Conservation (phyloP, 2,797 vertebrate species). For the Leucoraja ocellata region DNA sequence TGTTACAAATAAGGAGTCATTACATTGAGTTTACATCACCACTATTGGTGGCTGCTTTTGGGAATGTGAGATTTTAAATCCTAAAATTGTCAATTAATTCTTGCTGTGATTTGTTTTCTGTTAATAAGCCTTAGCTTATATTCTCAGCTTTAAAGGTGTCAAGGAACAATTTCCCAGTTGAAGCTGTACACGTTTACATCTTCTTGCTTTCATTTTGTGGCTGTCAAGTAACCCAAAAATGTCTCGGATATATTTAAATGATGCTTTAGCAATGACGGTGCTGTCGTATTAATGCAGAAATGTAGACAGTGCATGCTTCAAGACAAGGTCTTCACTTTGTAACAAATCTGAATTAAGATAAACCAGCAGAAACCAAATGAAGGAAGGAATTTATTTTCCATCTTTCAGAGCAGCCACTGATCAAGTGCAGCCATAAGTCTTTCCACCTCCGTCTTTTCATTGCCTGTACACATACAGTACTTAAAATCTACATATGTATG, state of each 20-base stretch:
- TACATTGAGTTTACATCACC: background rate
- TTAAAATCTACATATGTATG: background rate
- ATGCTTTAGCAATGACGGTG: background rate
- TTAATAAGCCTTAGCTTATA: slow-evolving; percentile 39
- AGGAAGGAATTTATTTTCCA: background rate
- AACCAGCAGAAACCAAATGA: background rate
- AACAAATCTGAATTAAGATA: background rate
- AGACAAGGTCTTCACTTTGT: background rate
- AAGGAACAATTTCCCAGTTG: slow-evolving; percentile 41
- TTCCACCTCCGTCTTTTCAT: background rate
- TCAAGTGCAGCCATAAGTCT: background rate
- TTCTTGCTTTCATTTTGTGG: slow-evolving; percentile 44
- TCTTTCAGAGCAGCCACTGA: background rate
- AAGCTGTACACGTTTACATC: slow-evolving; percentile 46
- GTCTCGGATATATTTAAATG: slow-evolving; percentile 40
- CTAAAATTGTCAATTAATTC: slow-evolving; percentile 49
- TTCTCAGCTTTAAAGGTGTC: slow-evolving; percentile 33
- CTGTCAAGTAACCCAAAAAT: slow-evolving; percentile 46
- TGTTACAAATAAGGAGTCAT: background rate
- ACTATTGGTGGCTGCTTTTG: slow-evolving; percentile 2
- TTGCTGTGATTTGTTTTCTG: slow-evolving; percentile 43
- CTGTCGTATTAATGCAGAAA: background rate
- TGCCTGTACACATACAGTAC: background rate
- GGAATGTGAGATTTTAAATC: slow-evolving; percentile 44
- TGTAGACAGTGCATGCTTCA: background rate